Evolutionary conservation across 2,797 vertebrate genomes (phyloP), one percentile per base, ranked within the genome.

Genomic region (Chloroceryle amazona): DNA sequence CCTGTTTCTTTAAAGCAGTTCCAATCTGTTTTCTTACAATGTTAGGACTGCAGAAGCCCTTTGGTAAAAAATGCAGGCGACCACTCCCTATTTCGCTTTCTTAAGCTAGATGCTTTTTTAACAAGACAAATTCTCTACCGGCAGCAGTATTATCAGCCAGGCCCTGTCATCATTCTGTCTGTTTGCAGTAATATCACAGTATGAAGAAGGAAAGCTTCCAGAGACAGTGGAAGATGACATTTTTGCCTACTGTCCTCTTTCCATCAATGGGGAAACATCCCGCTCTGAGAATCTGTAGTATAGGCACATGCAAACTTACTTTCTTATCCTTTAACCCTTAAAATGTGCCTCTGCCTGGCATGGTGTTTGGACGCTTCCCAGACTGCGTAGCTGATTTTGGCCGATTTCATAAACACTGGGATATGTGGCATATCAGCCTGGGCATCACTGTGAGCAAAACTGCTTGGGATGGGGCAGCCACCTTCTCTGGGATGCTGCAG

Each of bases 361-460:
- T 2, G 1, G 35, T 81, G 52, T 29, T 65, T 23, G 37, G 54
- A 57, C 1, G 3, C 28, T 92, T 92, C 65, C 41, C 61, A 37
- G 49, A 10, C 20, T 54, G 31, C 35, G n/a, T 28, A 44, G 41
- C 65, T 66, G 57, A 83, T 72, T 60, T 83, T 71, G 52, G 33
- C 41, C 1, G 0, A 17, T 23, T 52, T 42, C 25, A 0, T 16
- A 8, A 35, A 16, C 28, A 11, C 18, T 25, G n/a, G 42, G 17
- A 28, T 82, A 18, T 70, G 26, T 49, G 47, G 61, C 39, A 0
- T 7, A 42, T 37, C 42, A 74, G 12, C 60, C 41, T 57, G 47
- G 39, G 29, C 63, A 88, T 47, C 72, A 46, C 9, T 12, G 11
- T 9, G 9, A 31, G 29, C n/a, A 73, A 29, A 92, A 63, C 10